Evolutionary conservation across 2,113 vertebrate genomes (phyloP), one percentile per base, ranked within the genome.

Genomic region (Panthera uncia): DNA sequence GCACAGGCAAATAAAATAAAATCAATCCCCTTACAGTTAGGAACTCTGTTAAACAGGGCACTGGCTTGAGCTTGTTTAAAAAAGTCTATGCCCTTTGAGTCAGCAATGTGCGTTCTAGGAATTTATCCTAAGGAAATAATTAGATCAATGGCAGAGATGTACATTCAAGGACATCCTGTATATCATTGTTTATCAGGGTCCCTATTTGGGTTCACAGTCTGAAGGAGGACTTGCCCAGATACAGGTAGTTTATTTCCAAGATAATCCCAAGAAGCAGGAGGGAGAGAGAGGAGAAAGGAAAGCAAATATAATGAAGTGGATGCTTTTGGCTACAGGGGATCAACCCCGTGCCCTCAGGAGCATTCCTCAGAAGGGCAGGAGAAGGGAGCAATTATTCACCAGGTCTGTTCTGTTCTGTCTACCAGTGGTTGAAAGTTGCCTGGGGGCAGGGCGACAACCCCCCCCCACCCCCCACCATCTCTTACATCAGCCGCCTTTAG

Each of bases 1-100:
- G 68, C 91, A 92, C 89, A 82, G 48, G 95, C 92, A 96, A 89
- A 97, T 97, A 36, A 85, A 92, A 86, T 82, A 10, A 73, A 91
- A 89, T 85, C 36, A 63, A 52, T 91, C 13, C 33, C 52, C 78
- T 88, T 69, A 81, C 50, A 76, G 91, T 86, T 55, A 50, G 91
- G 27, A 85, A 25, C 18, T 81, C 68, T 31, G 85, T 87, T 78
- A 89, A 63, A 82, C 5, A 65, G 33, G 81, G 23, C 31, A 33
- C 27, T 90, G 50, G 15, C 25, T n/a, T 31, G 91, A 82, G n/a
- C 45, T 95, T 90, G 50, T 61, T 81, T 91, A 55, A 50, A 66
- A 74, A 95, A 31, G 63, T 15, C 45, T 3, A 3, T 15, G 7
- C 27, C 23, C 12, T 97, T 89, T 73, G 74, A 82, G 61, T 81